Evolutionary conservation across 2,113 vertebrate species (phyloP).

Genomic region (Bostrychus sinensis): DNA sequence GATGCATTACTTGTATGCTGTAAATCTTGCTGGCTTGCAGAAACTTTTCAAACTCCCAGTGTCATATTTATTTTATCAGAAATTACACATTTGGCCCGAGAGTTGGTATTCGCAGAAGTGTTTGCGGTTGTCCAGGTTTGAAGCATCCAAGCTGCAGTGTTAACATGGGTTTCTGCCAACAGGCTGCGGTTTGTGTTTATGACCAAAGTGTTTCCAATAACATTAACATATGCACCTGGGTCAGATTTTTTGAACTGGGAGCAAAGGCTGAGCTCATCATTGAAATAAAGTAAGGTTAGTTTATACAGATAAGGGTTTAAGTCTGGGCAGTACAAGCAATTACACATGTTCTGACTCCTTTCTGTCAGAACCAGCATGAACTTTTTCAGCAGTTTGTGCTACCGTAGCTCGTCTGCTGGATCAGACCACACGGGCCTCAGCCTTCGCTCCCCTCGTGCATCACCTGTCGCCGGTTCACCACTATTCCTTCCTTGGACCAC

Average conservation of each 20-base stretch:
- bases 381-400: no score
- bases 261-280: background rate
- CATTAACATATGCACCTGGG: background rate
- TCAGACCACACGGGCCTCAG: no score
- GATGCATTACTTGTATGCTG: background rate
- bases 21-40: background rate
- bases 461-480: no score
- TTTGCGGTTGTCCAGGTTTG: conserved; percentile 13
- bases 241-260: background rate
- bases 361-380: no score
- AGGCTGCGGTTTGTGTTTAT: conserved; percentile 2
- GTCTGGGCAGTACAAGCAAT: no score
- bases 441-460: no score
- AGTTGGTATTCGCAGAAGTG: conserved; percentile 3
- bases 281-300: no score
- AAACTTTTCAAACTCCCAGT: conserved; percentile 1
- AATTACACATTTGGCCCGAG: background rate
- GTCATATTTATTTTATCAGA: conserved; percentile 14
- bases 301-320: no score
- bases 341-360: no score
- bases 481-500: no score
- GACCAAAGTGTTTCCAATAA: background rate
- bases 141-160: background rate
- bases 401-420: no score
- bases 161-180: conserved; percentile 21